phyloP scores from a whole-genome alignment of 2,797 vertebrate genomes.

The Acomys russatus region DNA sequence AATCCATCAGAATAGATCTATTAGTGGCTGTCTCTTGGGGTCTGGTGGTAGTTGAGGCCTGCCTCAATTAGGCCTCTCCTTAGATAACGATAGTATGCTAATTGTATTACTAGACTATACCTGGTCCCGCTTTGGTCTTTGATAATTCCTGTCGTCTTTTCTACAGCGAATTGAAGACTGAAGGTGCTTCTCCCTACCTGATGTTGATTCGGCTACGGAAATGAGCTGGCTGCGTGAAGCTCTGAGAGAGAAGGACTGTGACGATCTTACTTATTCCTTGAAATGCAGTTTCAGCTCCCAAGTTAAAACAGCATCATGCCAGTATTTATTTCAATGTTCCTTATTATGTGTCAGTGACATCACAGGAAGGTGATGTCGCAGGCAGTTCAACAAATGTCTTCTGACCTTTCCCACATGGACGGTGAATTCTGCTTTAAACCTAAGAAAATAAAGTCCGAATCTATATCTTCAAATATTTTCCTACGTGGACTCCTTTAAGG shows the following conservation, averaged over 20 bases:
- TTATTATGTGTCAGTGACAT: neutral
- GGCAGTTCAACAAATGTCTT: slow-evolving; percentile 39
- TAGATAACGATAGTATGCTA: neutral
- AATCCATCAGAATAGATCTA: neutral
- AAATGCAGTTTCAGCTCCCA: neutral
- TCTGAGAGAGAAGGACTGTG: neutral
- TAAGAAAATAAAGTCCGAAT: neutral
- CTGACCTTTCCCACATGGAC: neutral
- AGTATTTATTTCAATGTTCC: slow-evolving; percentile 52
- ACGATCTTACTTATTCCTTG: slow-evolving; percentile 24
- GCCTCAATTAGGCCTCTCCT: neutral
- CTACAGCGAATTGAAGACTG: slow-evolving; percentile 61
- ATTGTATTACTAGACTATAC: neutral
- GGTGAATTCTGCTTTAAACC: slow-evolving; percentile 53
- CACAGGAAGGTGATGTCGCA: slow-evolving; percentile 30
- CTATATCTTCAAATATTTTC: slow-evolving; percentile 31
- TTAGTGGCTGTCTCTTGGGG: neutral
- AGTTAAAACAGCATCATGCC: slow-evolving; percentile 13
- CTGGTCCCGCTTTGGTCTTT: neutral
- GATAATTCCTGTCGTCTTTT: neutral
- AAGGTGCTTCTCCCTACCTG: slow-evolving; percentile 72
- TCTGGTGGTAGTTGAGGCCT: neutral
- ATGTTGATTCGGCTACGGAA: slow-evolving; percentile 83
- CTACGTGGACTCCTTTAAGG: neutral
- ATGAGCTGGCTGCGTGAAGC: slow-evolving; percentile 49